Conservation (phyloP, 2,888 invertebrate genomes). For the Trachelus troglodyta region DNA sequence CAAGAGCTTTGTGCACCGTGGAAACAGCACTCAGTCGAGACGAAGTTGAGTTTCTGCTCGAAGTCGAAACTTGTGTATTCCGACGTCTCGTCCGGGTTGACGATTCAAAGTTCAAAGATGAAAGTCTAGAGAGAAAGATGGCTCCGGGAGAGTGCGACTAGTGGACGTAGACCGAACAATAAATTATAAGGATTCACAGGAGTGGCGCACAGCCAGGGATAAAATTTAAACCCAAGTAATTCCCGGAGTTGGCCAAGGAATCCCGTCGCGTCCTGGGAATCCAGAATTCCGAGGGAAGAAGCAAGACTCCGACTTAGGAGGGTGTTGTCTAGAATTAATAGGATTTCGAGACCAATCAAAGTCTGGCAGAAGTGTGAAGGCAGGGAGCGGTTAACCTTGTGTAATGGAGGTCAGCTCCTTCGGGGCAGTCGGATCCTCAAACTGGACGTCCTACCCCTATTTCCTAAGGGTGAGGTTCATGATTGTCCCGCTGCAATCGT, state of each 20-base stretch:
- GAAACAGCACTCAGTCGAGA: conserved; percentile 5
- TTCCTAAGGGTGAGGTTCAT: background rate
- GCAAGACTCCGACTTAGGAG: conserved; percentile 22
- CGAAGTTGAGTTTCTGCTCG: background rate
- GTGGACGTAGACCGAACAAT: background rate
- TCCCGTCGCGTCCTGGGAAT: background rate
- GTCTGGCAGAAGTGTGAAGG: conserved; percentile 59
- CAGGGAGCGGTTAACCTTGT: conserved; percentile 61
- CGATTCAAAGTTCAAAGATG: background rate
- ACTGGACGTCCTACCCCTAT: conserved; percentile 31
- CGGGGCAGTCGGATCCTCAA: conserved; percentile 55
- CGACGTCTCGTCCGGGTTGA: background rate
- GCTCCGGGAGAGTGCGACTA: background rate
- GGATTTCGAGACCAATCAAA: conserved; percentile 64
- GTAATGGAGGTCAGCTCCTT: conserved; percentile 63
- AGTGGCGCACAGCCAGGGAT: background rate
- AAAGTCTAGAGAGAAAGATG: background rate
- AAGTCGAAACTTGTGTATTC: background rate
- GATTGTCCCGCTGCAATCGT: conserved; percentile 2
- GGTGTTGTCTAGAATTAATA: conserved; percentile 53
- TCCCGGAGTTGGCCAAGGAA: background rate
- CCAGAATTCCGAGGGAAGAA: background rate
- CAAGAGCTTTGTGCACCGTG: background rate
- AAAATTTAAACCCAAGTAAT: background rate
- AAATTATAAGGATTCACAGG: background rate